Evolutionary conservation across 2,888 invertebrate species (phyloP).

Genomic region (Pristionchus mayeri): DNA sequence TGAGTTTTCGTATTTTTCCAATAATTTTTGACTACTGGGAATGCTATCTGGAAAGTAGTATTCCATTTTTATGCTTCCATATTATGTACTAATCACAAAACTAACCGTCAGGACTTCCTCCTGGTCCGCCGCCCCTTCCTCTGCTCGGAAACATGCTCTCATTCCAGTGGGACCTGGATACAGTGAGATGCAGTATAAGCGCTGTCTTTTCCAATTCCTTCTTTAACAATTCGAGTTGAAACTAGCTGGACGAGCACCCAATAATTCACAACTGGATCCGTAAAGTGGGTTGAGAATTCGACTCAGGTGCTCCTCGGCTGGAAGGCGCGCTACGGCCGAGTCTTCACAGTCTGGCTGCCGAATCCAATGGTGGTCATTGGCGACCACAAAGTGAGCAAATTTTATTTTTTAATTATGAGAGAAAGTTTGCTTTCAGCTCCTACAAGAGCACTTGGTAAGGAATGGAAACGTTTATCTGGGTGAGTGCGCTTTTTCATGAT

Average conservation of each 20-base stretch:
- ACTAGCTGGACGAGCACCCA: background rate
- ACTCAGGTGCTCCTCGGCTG: background rate
- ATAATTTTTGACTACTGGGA: too few species aligned
- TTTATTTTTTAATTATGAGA: background rate
- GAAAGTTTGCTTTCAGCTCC: background rate
- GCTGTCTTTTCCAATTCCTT: too few species aligned
- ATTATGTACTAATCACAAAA: too few species aligned
- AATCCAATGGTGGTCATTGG: background rate
- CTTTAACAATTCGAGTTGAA: background rate
- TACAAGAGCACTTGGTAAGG: conserved; percentile 6
- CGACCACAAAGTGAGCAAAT: conserved; percentile 1
- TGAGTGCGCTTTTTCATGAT: too few species aligned
- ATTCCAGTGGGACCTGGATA: background rate
- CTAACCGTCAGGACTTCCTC: conserved; percentile 9
- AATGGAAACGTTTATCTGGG: background rate
- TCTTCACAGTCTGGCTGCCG: conserved; percentile 18
- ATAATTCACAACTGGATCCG: too few species aligned
- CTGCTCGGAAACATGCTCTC: conserved; percentile 38
- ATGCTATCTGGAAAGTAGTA: too few species aligned
- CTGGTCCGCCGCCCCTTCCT: conserved; percentile 17
- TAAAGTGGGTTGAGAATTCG: too few species aligned
- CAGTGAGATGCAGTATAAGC: background rate
- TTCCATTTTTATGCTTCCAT: too few species aligned
- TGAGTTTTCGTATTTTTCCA: background rate
- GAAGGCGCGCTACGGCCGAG: background rate